Percentiles rank a stretch among this genome's conserved stretches.
phyloP scores from a whole-genome alignment of 2,888 invertebrate species.

The Pelosia muscerda region DNA sequence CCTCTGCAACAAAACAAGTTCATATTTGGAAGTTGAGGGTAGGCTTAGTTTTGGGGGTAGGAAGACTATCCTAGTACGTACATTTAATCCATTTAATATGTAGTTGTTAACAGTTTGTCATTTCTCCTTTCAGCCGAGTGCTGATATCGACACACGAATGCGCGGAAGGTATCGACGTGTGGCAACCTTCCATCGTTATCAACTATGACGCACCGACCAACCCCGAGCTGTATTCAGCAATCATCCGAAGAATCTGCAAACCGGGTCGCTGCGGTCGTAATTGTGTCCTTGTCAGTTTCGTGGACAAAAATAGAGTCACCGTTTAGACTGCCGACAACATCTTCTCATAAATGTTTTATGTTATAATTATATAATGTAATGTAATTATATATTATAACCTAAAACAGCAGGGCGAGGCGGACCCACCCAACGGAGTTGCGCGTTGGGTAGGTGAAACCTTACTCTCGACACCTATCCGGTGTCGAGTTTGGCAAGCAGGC shows the following conservation, averaged over 20 bases:
- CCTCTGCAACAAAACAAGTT: no score
- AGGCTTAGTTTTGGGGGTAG: no score
- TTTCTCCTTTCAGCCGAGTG: slow-evolving; percentile 89
- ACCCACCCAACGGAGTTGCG: no score
- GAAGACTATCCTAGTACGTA: no score
- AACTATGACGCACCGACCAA: slow-evolving; percentile 99
- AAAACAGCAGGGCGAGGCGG: no score
- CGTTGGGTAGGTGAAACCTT: no score
- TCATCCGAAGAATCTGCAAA: slow-evolving; percentile 98
- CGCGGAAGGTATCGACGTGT: slow-evolving; percentile 99
- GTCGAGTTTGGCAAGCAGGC: no score
- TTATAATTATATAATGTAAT: no score
- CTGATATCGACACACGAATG: slow-evolving; percentile 99
- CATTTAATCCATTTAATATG: no score
- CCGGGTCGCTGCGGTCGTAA: slow-evolving; percentile 99
- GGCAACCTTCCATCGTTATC: slow-evolving; percentile 99
- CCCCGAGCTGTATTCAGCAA: slow-evolving; percentile 94
- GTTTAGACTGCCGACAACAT: no score
- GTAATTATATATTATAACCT: no score
- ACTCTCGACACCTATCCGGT: slow-evolving; percentile 79
- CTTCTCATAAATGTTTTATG: no score
- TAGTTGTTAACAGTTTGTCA: not conserved
- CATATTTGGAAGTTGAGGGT: slow-evolving; percentile 90
- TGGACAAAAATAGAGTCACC: slow-evolving; percentile 64
- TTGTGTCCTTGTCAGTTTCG: slow-evolving; percentile 99